Conservation (phyloP, 2,888 invertebrate genomes). For the Luffia ferchaultella region DNA sequence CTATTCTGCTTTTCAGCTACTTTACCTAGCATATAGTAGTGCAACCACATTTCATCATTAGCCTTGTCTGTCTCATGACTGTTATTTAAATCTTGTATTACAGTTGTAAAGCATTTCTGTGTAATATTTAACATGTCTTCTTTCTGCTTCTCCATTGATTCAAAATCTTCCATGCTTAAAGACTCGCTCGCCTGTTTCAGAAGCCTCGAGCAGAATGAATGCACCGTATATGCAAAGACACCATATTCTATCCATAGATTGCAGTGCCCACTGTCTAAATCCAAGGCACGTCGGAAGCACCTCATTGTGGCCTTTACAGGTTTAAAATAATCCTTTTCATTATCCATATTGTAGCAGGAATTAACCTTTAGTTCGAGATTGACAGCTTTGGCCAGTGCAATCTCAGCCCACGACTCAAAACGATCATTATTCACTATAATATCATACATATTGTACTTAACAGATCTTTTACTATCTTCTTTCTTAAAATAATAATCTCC, state of each 20-base stretch:
- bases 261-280: slow-evolving; percentile 76
- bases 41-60: slow-evolving; percentile 90
- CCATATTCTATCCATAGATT: slow-evolving; percentile 93
- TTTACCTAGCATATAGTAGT: slow-evolving; percentile 96
- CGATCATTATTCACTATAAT: slow-evolving; percentile 80
- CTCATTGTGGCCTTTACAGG: slow-evolving; percentile 77
- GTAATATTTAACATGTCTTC: slow-evolving; percentile 82
- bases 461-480: slow-evolving; percentile 76
- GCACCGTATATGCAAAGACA: slow-evolving; percentile 87
- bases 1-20: slow-evolving; percentile 87
- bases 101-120: slow-evolving; percentile 78
- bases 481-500: slow-evolving; percentile 94
- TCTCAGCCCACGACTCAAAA: slow-evolving; percentile 92
- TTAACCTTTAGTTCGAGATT: slow-evolving; percentile 83
- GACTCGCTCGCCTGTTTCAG: slow-evolving; percentile 83
- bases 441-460: slow-evolving; percentile 85
- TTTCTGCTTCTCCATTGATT: slow-evolving; percentile 77
- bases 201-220: slow-evolving; percentile 88
- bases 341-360: slow-evolving; percentile 69
- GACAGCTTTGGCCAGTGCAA: slow-evolving; percentile 82
- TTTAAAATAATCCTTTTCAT: slow-evolving; percentile 70
- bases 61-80: slow-evolving; percentile 60
- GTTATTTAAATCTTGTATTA: slow-evolving; percentile 68
- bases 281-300: slow-evolving; percentile 83
- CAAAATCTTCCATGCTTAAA: slow-evolving; percentile 77